phyloP scores from a whole-genome alignment of 1,140 invertebrate genomes.

The Bombus waltoni region DNA sequence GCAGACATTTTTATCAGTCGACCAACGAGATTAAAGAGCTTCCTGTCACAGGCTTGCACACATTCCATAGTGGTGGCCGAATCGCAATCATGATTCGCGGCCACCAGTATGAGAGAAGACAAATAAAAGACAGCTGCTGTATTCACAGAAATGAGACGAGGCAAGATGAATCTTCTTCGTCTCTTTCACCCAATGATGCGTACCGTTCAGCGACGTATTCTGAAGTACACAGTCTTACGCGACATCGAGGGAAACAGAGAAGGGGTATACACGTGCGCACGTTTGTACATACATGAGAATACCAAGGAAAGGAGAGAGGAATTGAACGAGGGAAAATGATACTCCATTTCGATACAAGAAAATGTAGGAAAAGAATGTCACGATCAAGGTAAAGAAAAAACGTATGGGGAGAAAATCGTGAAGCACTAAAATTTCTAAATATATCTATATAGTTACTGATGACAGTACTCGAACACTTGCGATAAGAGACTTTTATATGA shows the following conservation, averaged over 20 bases:
- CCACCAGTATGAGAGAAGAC: conserved; percentile 43
- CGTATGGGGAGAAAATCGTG: not conserved
- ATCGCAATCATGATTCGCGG: conserved; percentile 4
- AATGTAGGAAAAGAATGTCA: not conserved
- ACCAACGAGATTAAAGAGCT: conserved; percentile 35
- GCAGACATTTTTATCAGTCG: conserved; percentile 49
- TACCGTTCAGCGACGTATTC: conserved; percentile 15
- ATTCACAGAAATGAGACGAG: conserved; percentile 44
- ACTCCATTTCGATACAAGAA: not conserved
- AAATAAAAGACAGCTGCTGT: conserved; percentile 51
- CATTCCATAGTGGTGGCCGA: not conserved
- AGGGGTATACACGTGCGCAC: not conserved
- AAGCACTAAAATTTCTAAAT: not conserved
- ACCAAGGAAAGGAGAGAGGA: conserved; percentile 1
- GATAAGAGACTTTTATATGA: not conserved
- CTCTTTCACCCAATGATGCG: conserved; percentile 48
- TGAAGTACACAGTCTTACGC: not conserved
- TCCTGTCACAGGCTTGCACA: conserved; percentile 7
- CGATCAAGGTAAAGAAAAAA: not conserved
- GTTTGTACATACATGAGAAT: not conserved
- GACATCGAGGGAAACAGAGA: not conserved
- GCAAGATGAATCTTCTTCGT: conserved; percentile 21
- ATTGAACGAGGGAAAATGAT: too few relatives aligned
- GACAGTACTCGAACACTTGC: too few relatives aligned
- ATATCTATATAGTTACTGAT: too few relatives aligned